phyloP scores from a whole-genome alignment of 2,113 vertebrate species.

The Toxotes jaculatrix region DNA sequence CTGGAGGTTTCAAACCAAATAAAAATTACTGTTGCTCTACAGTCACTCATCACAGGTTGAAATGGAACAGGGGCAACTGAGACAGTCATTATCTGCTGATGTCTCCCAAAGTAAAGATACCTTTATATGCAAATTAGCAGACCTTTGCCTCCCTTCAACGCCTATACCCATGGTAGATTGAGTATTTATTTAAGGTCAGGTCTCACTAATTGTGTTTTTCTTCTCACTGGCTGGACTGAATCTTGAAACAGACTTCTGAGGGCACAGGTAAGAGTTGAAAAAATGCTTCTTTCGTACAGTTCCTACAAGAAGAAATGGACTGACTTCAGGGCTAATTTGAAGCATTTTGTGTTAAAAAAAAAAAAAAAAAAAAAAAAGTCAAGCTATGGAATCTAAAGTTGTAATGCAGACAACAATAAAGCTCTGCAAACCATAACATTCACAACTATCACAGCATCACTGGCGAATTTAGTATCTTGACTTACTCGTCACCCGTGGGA shows the following conservation, averaged over 20 bases:
- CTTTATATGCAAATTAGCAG: conserved; percentile 54
- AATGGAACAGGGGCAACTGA: not conserved
- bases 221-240: not conserved
- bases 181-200: not conserved
- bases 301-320: not conserved
- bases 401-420: not conserved
- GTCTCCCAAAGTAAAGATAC: not conserved
- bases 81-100: not conserved
- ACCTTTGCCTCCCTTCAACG: not conserved
- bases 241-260: not conserved
- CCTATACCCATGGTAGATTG: not conserved
- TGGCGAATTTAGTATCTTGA: not conserved
- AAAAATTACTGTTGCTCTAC: too few relatives aligned
- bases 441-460: not conserved
- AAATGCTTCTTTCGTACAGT: too few relatives aligned
- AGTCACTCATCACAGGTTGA: not conserved
- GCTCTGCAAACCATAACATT: not conserved
- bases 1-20: not conserved
- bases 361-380: too few relatives aligned
- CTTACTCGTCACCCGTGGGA: not conserved
- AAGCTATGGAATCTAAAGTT: not conserved
- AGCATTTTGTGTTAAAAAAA: not conserved
- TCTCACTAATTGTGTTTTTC: not conserved
- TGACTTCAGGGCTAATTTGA: not conserved
- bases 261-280: conserved; percentile 20